Conservation (phyloP, 2,113 vertebrate species). For the Dipodomys ordii region DNA sequence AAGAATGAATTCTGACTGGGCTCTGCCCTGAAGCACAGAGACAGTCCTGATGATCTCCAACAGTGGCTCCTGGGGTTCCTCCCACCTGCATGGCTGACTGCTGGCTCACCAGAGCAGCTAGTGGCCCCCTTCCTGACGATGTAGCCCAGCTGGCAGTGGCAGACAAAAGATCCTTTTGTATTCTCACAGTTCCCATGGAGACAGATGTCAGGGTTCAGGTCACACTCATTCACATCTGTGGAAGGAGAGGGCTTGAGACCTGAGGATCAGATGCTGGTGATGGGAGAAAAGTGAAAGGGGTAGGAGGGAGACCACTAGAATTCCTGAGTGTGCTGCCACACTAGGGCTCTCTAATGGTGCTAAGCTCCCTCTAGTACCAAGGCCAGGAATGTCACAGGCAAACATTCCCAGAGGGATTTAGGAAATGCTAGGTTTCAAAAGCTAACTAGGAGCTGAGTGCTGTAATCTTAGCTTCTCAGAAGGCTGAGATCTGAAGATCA, state of each 20-base stretch:
- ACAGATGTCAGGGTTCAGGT: constrained; percentile 95
- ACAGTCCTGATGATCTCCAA: neutral
- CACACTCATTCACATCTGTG: constrained; percentile 95
- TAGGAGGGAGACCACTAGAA: accelerated
- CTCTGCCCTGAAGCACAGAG: neutral
- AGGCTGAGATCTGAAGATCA: no score
- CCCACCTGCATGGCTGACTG: accelerated
- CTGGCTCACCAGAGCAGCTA: constrained; percentile 92
- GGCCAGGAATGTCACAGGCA: neutral
- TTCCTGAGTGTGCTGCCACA: neutral
- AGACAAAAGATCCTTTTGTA: constrained; percentile 97
- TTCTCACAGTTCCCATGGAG: constrained; percentile 95
- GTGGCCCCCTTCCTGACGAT: constrained; percentile 94
- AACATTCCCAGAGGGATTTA: neutral
- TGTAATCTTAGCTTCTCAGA: no score
- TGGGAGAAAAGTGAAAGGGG: neutral
- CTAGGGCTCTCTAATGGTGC: accelerated
- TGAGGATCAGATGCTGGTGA: neutral
- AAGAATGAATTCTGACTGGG: neutral
- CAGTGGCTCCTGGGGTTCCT: neutral
- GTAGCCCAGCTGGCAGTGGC: constrained; percentile 94
- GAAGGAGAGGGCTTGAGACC: neutral
- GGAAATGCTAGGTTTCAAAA: neutral
- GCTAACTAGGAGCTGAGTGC: no score
- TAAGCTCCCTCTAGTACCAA: neutral